A percentile compares a stretch with the other conserved stretches of the same genome.
Evolutionary conservation across 2,888 invertebrate species (phyloP).

Genomic region (Idaea aversata): DNA sequence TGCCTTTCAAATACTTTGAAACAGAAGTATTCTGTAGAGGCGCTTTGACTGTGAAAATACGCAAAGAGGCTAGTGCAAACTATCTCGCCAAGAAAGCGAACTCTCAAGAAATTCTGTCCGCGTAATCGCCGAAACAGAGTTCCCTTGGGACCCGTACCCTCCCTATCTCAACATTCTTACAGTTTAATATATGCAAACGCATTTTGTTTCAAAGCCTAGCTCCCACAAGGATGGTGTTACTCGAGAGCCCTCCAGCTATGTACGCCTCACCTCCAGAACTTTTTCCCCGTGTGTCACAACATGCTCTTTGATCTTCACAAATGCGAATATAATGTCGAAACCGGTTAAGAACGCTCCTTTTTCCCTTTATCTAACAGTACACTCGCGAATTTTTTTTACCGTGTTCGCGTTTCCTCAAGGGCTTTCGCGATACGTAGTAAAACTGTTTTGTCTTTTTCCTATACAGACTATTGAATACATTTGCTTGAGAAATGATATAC

Average conservation of each 20-base stretch:
- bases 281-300: slow-evolving; percentile 72
- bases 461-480: slow-evolving; percentile 58
- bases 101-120: slow-evolving; percentile 72
- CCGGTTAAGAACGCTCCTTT: slow-evolving; percentile 66
- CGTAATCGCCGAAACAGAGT: slow-evolving; percentile 78
- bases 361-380: slow-evolving; percentile 57
- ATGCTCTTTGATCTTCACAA: slow-evolving; percentile 77
- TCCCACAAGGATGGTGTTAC: slow-evolving; percentile 73
- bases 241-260: slow-evolving; percentile 65
- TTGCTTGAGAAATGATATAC: slow-evolving; percentile 54
- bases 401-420: slow-evolving; percentile 55
- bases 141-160: slow-evolving; percentile 66
- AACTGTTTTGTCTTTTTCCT: slow-evolving; percentile 56
- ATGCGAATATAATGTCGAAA: slow-evolving; percentile 77
- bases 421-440: slow-evolving; percentile 57
- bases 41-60: slow-evolving; percentile 70
- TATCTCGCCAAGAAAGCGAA: slow-evolving; percentile 68
- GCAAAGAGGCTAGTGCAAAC: slow-evolving; percentile 73
- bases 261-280: slow-evolving; percentile 61
- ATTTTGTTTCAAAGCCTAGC: slow-evolving; percentile 79
- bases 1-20: slow-evolving; percentile 78
- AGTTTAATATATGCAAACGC: slow-evolving; percentile 81
- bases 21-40: slow-evolving; percentile 65
- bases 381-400: slow-evolving; percentile 50
- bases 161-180: slow-evolving; percentile 78